A percentile compares a stretch with the other conserved stretches of the same genome.
Conservation (phyloP, 2,888 invertebrate species). For the Epiblema foenella region DNA sequence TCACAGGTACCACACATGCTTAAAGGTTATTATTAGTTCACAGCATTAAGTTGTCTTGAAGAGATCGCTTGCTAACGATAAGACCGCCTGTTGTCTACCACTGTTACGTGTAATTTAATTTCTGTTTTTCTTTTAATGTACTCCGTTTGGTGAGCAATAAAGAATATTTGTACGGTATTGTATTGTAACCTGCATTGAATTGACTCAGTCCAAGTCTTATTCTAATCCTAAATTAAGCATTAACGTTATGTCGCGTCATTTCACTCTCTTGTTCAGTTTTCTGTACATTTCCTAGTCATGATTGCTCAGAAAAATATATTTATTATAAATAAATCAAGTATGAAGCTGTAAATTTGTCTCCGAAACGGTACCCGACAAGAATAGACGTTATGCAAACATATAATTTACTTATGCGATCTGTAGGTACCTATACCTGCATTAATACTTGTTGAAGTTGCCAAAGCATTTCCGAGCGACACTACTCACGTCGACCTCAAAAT, state of each 20-base stretch:
- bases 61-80: no score
- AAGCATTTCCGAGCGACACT: conserved; percentile 51
- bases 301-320: neutral
- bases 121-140: no score
- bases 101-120: no score
- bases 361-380: neutral
- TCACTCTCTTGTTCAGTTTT: neutral
- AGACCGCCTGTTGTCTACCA: no score
- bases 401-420: conserved; percentile 11
- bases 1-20: no score
- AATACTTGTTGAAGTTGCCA: conserved; percentile 45
- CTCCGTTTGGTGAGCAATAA: no score
- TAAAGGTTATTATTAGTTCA: no score
- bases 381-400: neutral
- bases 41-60: no score
- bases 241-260: neutral
- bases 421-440: conserved; percentile 27
- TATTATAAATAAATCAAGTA: neutral
- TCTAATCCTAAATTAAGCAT: no score
- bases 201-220: no score
- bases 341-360: neutral
- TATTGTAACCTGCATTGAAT: no score
- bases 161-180: no score
- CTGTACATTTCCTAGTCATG: neutral
- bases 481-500: conserved; percentile 65